Evolutionary conservation across 1,140 invertebrate genomes (phyloP), one percentile per base, ranked within the genome.

Genomic region (Sitodiplosis mosellana): DNA sequence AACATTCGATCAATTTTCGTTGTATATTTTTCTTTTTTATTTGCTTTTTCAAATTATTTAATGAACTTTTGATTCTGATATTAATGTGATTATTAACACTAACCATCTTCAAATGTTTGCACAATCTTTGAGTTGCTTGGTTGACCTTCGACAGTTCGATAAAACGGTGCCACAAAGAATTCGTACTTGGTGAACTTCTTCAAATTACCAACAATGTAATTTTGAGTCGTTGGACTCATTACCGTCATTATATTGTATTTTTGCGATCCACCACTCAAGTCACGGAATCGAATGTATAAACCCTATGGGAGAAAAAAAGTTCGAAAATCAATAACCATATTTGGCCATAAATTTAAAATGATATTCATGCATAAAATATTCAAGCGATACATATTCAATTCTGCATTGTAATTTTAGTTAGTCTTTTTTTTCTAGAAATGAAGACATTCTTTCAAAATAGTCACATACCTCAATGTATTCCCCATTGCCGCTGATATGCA

Each of bases 221-320:
- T 74, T 3, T 76, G 78, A 1, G 76, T 72, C 1, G 74, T 74
- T 37, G 76, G 74, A 54, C 75, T 78, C 45, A 79, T 63, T 0
- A 82, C 78, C 1, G 78, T 82, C 6, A 80, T 66, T 62, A 81
- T 80, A 53, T 77, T 75, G 56, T 79, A 81, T 53, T 79, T 76
- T 0, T 72, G 69, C 45, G 70, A 65, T 42, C 68, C 67, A 11
- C 74, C 72, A 42, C 77, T 78, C 44, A 84, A 68, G 56, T 87
- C 80, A 49, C 88, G 78, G 63, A 91, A 98, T 50, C 90, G 79
- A 42, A 97, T 83, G 59, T 94, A 92, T 17, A 93, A 81, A 11
- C 92, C 92, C 69, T 96, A 86, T 1, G 27, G 4, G n/a, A n/a
- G n/a, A n/a, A n/a, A n/a, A n/a, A n/a, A n/a, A n/a, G n/a, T 7